Evolutionary conservation across 2,113 vertebrate species (phyloP).

Genomic region (Protomyctophum bolini): DNA sequence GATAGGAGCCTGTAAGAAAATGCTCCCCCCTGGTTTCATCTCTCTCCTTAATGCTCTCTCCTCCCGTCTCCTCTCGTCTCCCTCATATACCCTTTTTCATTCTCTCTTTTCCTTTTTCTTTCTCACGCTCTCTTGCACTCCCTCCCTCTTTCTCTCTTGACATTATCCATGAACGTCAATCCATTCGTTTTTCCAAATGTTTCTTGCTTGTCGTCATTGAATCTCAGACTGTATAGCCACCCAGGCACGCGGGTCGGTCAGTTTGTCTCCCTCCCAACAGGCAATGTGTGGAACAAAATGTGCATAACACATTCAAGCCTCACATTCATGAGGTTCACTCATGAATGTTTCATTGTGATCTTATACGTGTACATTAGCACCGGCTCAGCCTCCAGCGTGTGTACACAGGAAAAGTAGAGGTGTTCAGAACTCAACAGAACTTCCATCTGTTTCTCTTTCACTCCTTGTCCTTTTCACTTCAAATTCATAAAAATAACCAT

Average conservation of each 20-base stretch:
- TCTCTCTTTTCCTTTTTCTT: conserved; percentile 14
- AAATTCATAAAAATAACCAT: conserved; percentile 33
- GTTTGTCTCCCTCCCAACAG: conserved; percentile 35
- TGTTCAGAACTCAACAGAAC: conserved; percentile 26
- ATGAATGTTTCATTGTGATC: conserved; percentile 67
- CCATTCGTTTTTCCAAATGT: conserved; percentile 6
- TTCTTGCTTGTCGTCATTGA: conserved; percentile 36
- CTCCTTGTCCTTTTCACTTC: no score
- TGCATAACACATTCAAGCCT: no score
- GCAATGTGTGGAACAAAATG: conserved; percentile 21
- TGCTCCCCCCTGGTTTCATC: conserved; percentile 67
- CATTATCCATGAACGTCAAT: conserved; percentile 9
- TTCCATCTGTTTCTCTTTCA: background rate
- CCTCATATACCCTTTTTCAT: conserved; percentile 35
- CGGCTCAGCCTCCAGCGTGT: conserved; percentile 51
- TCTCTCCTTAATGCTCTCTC: conserved; percentile 66
- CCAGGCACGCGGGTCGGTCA: conserved; percentile 55
- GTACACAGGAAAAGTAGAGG: conserved; percentile 23
- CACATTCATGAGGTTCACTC: conserved; percentile 26
- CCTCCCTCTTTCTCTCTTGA: conserved; percentile 20
- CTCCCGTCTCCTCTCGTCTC: conserved; percentile 7
- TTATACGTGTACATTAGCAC: conserved; percentile 47
- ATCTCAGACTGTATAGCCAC: conserved; percentile 39
- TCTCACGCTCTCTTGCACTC: conserved; percentile 17
- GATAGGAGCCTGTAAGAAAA: conserved; percentile 58